Evolutionary conservation across 1,140 invertebrate species (phyloP).

Genomic region (Drosophila bocki): DNA sequence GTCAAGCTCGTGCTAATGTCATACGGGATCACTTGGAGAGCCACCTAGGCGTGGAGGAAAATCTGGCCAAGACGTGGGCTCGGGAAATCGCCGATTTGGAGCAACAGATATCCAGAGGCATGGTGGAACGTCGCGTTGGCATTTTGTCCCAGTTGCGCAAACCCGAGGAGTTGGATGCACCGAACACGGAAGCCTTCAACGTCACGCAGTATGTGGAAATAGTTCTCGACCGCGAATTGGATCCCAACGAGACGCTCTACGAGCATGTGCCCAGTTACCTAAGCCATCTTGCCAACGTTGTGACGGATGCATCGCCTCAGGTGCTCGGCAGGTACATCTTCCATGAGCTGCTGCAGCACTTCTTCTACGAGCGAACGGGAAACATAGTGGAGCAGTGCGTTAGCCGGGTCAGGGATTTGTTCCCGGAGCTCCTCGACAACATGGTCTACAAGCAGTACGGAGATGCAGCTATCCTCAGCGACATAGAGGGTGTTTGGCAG

Average conservation of each 20-base stretch:
- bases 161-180: conserved; percentile 27
- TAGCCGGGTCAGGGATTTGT: conserved; percentile 40
- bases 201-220: conserved; percentile 57
- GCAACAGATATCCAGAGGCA: conserved; percentile 33
- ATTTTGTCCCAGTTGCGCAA: conserved; percentile 36
- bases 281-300: conserved; percentile 30
- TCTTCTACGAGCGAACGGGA: conserved; percentile 46
- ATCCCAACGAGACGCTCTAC: conserved; percentile 44
- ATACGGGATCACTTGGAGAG: conserved; percentile 34
- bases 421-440: conserved; percentile 64
- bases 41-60: conserved; percentile 40
- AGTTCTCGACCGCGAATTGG: conserved; percentile 48
- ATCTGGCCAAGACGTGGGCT: conserved; percentile 41
- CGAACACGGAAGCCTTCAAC: conserved; percentile 43
- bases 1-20: conserved; percentile 4
- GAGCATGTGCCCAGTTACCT: conserved; percentile 67
- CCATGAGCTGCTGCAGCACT: conserved; percentile 57
- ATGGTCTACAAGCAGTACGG: conserved; percentile 59
- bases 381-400: conserved; percentile 54
- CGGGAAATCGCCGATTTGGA: conserved; percentile 57
- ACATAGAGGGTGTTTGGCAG: conserved; percentile 62
- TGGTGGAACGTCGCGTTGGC: conserved; percentile 43
- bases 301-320: conserved; percentile 18
- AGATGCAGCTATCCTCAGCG: conserved; percentile 34
- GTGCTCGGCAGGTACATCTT: conserved; percentile 70